phyloP scores from a whole-genome alignment of 2,797 vertebrate genomes.

The Neostethus bicornis region DNA sequence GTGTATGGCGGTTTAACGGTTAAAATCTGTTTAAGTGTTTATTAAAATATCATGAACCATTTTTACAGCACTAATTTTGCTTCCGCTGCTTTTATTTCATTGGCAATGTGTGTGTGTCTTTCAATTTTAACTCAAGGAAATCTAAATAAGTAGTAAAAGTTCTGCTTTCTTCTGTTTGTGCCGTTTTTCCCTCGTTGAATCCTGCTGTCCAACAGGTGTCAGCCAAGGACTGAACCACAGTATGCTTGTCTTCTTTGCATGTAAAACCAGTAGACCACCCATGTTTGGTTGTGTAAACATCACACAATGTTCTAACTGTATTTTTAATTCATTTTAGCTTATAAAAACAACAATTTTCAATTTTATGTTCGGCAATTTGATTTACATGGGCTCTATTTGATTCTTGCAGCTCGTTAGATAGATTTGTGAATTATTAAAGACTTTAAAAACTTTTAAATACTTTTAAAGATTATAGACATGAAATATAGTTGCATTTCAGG shows the following conservation, averaged over 20 bases:
- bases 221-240: constrained; percentile 50
- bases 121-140: no score
- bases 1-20: constrained; percentile 83
- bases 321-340: constrained; percentile 43
- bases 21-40: constrained; percentile 87
- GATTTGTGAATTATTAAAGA: constrained; percentile 5
- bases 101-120: constrained; percentile 4
- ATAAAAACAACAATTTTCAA: constrained; percentile 13
- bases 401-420: constrained; percentile 1
- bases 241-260: constrained; percentile 34
- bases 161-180: background rate
- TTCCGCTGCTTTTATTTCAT: constrained; percentile 58
- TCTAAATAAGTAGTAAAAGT: no score
- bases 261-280: constrained; percentile 65
- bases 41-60: constrained; percentile 82
- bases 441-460: background rate
- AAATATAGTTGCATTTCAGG: constrained; percentile 5
- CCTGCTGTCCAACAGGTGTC: constrained; percentile 75
- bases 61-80: constrained; percentile 76
- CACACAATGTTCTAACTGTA: constrained; percentile 67
- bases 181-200: constrained; percentile 4
- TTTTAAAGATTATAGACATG: background rate
- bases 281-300: constrained; percentile 54
- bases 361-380: constrained; percentile 11
- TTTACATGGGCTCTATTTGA: background rate